Percentiles rank a stretch among this genome's conserved stretches.
These are phyloP conservation scores for Masnerella sp. DNA, from an alignment of 2,888 invertebrate species.

Conservation along the genomic window DNA sequence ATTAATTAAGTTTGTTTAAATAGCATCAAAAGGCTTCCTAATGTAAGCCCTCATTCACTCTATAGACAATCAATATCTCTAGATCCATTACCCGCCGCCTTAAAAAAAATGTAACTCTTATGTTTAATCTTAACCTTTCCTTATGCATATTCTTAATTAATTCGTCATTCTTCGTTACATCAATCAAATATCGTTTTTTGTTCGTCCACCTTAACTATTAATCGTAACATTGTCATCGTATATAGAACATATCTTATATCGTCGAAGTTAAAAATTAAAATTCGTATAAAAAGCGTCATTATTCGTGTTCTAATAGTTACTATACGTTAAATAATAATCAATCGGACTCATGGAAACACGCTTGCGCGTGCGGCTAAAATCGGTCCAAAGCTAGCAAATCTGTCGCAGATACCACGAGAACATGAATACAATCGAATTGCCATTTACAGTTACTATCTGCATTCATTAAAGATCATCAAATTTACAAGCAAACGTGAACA, in stretches of 20 bases:
- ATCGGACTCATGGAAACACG: conserved; percentile 64
- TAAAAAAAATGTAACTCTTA: conserved; percentile 35
- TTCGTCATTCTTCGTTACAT: conserved; percentile 55
- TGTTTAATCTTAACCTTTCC: conserved; percentile 35
- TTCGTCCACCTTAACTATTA: conserved; percentile 41
- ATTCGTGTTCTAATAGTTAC: conserved; percentile 73
- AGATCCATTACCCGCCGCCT: conserved; percentile 64
- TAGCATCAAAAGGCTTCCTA: conserved; percentile 75
- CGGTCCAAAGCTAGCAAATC: too few species aligned
- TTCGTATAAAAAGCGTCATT: conserved; percentile 77
- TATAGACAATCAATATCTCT: conserved; percentile 75
- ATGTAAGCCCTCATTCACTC: conserved; percentile 74
- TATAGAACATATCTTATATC: conserved; percentile 69
- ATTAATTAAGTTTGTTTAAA: conserved; percentile 78
- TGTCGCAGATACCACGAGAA: too few species aligned
- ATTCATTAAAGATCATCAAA: too few species aligned
- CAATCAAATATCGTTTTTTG: conserved; percentile 48
- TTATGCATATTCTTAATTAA: conserved; percentile 38
- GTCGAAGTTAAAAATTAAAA: conserved; percentile 76
- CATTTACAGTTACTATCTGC: too few species aligned
- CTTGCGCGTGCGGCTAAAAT: conserved; percentile 44
- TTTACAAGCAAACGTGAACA: too few species aligned
- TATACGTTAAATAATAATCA: conserved; percentile 68
- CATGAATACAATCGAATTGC: too few species aligned
- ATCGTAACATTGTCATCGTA: conserved; percentile 69